Base-by-base conservation (phyloP, 2,888 invertebrate species). In the Eupithecia centaureata region DNA sequence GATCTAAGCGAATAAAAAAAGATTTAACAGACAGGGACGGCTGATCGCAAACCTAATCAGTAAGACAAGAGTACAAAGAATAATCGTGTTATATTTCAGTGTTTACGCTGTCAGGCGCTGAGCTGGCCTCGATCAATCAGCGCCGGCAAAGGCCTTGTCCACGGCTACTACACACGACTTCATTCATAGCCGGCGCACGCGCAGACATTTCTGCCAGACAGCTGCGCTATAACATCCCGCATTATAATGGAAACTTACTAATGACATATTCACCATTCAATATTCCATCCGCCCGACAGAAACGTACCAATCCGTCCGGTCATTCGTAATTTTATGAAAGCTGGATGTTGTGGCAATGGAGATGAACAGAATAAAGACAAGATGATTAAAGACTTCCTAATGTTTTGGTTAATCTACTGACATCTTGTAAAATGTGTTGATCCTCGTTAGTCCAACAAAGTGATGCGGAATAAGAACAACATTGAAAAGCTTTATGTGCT, bases 381-480 rank as follows among this genome's bases (percentile, higher is more conserved):
- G 52, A 57, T 74, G 74, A 76, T 61, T 76, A 72, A 76, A 71
- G 60, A 74, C 76, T 74, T 74, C 76, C 74, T 73, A 75, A 73
- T 70, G 72, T 69, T 72, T 68, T 52, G 28, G 56, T 71, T 67
- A 60, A 65, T 69, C 69, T 68, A 72, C 65, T 66, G 72, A 75
- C 70, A 72, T 61, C 59, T 60, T 71, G 64, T 58, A 42, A 71
- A 28, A n/a, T 56, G 8, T 13, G 54, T n/a, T 47, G 28, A 18
- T 56, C 12, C 18, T 56, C 30, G 30, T 54, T 28, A 54, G 27
- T 69, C 69, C 61, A 66, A 74, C 74, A 76, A 74, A 74, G 75
- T 68, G 70, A 62, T 61, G 65, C 65, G 71, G 63, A 72, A 64
- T 67, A 67, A 71, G 73, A 73, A 63, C 64, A 72, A 63, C 75